Evolutionary conservation across 1,140 invertebrate genomes (phyloP).

Genomic region (Andricus grossulariae): DNA sequence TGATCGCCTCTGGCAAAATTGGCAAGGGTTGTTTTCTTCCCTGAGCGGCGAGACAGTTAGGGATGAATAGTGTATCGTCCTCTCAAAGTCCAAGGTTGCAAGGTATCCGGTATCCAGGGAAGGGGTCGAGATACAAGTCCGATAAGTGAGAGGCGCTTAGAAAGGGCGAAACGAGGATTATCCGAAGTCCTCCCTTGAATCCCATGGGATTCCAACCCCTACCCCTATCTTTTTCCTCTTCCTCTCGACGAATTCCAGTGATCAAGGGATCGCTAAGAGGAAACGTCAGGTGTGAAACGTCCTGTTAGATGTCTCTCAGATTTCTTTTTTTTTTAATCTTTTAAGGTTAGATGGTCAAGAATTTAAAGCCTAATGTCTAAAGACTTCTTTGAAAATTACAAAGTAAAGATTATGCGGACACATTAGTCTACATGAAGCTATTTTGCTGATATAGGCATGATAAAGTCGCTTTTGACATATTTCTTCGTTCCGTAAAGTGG

Average conservation of each 20-base stretch:
- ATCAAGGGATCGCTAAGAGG: too few species aligned
- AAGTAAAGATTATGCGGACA: too few species aligned
- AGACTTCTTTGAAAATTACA: too few species aligned
- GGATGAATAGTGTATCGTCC: conserved; percentile 29
- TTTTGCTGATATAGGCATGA: too few species aligned
- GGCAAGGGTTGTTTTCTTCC: background rate
- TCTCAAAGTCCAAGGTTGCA: conserved; percentile 27
- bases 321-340: too few species aligned
- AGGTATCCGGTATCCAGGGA: conserved; percentile 41
- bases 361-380: too few species aligned
- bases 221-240: background rate
- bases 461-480: too few species aligned
- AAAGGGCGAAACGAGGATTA: conserved; percentile 59
- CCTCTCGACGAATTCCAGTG: background rate
- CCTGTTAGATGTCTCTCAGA: too few species aligned
- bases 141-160: conserved; percentile 63
- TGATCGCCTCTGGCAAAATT: background rate
- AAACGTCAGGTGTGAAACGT: too few species aligned
- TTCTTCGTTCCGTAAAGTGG: too few species aligned
- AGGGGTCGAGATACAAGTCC: conserved; percentile 53
- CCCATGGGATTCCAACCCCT: conserved; percentile 3
- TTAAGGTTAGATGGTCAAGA: too few species aligned
- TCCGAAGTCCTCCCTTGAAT: conserved; percentile 52
- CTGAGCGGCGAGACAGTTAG: background rate
- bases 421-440: too few species aligned